Percentiles rank a stretch among this genome's conserved stretches.
phyloP scores from a whole-genome alignment of 2,888 invertebrate genomes.

The Antheraea assamensis region DNA sequence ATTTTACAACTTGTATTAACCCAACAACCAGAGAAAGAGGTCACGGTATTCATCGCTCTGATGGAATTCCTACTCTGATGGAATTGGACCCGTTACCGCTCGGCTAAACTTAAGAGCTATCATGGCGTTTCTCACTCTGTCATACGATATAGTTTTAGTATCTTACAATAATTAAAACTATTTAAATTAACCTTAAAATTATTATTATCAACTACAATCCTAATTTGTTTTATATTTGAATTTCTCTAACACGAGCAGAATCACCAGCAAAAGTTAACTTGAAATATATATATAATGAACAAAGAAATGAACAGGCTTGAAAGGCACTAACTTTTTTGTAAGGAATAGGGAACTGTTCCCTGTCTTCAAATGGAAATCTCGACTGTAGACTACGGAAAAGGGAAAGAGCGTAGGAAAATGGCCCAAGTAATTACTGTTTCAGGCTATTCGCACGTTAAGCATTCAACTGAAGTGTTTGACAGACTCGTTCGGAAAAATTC shows the following conservation, averaged over 20 bases:
- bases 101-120: too few species aligned
- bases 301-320: neutral
- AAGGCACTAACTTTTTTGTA: neutral
- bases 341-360: neutral
- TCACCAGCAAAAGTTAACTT: neutral
- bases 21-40: neutral
- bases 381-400: neutral
- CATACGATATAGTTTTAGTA: neutral
- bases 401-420: neutral
- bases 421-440: slow-evolving; percentile 16
- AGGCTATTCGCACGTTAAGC: slow-evolving; percentile 19
- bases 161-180: neutral
- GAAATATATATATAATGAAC: neutral
- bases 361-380: neutral
- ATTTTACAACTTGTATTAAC: neutral
- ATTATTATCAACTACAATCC: neutral
- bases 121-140: neutral
- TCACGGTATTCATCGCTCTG: too few species aligned
- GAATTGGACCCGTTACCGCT: too few species aligned
- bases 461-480: slow-evolving; percentile 20
- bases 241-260: neutral
- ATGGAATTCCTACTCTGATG: too few species aligned
- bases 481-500: slow-evolving; percentile 14
- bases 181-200: neutral
- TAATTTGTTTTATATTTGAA: neutral